Evolutionary conservation across 2,113 vertebrate genomes (phyloP).

Genomic region (Prunella fulvescens): DNA sequence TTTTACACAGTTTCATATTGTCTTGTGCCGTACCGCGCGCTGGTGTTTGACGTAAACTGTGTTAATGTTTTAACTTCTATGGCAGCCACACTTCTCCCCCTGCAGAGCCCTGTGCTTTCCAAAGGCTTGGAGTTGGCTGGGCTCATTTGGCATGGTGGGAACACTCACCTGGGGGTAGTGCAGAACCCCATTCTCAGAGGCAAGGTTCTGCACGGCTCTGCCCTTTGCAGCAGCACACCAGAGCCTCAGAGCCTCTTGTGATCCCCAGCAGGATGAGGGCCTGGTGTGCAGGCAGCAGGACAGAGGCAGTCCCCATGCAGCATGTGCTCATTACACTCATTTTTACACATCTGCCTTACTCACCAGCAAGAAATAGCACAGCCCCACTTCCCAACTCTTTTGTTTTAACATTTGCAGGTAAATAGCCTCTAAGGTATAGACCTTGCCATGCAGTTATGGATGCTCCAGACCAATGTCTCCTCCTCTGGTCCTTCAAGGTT

Average conservation of each 20-base stretch:
- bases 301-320: background rate
- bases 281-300: background rate
- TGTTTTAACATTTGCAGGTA: background rate
- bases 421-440: background rate
- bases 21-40: background rate
- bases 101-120: background rate
- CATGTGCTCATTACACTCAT: background rate
- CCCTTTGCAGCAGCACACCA: background rate
- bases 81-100: background rate
- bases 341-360: background rate
- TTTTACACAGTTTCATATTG: constrained; percentile 47
- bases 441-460: background rate
- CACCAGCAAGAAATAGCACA: background rate
- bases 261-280: background rate
- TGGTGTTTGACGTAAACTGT: background rate
- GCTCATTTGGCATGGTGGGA: fast-evolving
- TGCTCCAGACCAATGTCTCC: background rate
- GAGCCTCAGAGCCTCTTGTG: background rate
- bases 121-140: fast-evolving
- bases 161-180: background rate
- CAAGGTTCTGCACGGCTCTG: fast-evolving
- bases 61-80: background rate
- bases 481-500: background rate
- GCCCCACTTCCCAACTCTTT: fast-evolving
- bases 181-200: background rate